A percentile compares a stretch with the other conserved stretches of the same genome.
Evolutionary conservation across 2,113 vertebrate genomes (phyloP).

Genomic region (Panurus biarmicus): DNA sequence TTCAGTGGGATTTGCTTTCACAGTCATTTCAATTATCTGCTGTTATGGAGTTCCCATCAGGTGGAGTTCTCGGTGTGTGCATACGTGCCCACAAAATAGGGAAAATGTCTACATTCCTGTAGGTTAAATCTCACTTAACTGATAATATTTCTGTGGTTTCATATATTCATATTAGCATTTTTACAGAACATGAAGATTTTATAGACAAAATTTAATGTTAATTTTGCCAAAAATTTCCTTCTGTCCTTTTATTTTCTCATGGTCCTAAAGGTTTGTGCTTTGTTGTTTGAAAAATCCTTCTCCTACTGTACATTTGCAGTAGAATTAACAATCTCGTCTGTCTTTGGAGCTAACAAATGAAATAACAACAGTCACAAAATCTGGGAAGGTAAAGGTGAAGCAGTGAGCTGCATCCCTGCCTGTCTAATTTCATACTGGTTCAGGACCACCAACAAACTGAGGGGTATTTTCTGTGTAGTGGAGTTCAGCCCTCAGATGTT

Average conservation of each 20-base stretch:
- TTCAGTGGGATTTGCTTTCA: background rate
- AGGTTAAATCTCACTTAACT: background rate
- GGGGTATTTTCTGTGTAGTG: background rate
- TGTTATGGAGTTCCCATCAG: accelerated
- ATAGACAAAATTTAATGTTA: background rate
- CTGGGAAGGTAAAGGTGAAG: background rate
- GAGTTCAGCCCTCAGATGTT: background rate
- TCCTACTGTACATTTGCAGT: background rate
- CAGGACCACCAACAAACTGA: background rate
- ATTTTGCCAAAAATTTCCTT: background rate
- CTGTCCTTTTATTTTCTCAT: background rate
- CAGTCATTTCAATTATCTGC: background rate
- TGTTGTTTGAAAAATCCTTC: background rate
- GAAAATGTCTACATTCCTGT: background rate
- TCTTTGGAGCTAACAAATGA: background rate
- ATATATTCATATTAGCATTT: background rate
- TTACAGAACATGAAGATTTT: background rate
- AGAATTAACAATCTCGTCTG: background rate
- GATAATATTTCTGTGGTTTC: background rate
- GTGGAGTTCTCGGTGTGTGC: background rate
- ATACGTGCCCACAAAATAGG: accelerated
- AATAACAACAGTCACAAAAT: background rate
- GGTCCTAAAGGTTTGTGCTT: background rate
- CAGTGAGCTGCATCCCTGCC: background rate
- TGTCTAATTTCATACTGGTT: background rate